Percentiles rank a stretch among this genome's conserved stretches.
These are phyloP conservation scores for Diaperis boleti DNA, from an alignment of 2,888 invertebrate genomes.

Conservation along the genomic window DNA sequence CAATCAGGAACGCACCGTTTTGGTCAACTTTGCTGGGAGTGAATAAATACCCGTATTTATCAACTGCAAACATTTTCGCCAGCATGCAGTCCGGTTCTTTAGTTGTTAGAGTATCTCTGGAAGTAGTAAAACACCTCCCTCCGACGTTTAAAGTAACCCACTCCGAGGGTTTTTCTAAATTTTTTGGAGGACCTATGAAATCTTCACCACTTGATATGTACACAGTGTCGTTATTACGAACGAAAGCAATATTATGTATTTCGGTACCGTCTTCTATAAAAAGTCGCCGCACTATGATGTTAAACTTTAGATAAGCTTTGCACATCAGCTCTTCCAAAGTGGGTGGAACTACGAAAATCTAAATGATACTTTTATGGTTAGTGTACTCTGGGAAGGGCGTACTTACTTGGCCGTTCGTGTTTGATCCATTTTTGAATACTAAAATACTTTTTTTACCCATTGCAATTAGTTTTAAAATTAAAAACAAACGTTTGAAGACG, in stretches of 20 bases:
- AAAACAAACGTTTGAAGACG: background rate
- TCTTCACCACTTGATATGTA: conserved; percentile 72
- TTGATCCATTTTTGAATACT: conserved; percentile 46
- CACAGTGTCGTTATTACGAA: conserved; percentile 79
- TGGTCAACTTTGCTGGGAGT: conserved; percentile 82
- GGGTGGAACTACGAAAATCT: conserved; percentile 64
- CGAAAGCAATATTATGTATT: conserved; percentile 75
- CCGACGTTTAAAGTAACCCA: conserved; percentile 96
- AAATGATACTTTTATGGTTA: no score
- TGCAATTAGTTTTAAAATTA: conserved; percentile 78
- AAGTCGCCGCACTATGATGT: conserved; percentile 68
- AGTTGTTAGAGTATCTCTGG: conserved; percentile 78
- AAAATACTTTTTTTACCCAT: conserved; percentile 43
- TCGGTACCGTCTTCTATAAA: conserved; percentile 79
- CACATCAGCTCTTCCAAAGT: conserved; percentile 69
- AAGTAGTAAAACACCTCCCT: conserved; percentile 81
- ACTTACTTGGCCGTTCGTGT: conserved; percentile 65
- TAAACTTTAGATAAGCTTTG: conserved; percentile 68
- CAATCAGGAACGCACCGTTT: conserved; percentile 91
- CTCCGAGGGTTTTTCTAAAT: conserved; percentile 65
- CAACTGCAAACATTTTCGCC: conserved; percentile 87
- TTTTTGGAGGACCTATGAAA: conserved; percentile 43
- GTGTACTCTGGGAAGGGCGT: background rate
- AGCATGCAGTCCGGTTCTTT: conserved; percentile 94
- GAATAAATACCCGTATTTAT: conserved; percentile 76